Percentiles rank a stretch among this genome's conserved stretches.
Conservation (phyloP, 35 echinoderm and acorn worm genomes). For the Heliocidaris erythrogramma region DNA sequence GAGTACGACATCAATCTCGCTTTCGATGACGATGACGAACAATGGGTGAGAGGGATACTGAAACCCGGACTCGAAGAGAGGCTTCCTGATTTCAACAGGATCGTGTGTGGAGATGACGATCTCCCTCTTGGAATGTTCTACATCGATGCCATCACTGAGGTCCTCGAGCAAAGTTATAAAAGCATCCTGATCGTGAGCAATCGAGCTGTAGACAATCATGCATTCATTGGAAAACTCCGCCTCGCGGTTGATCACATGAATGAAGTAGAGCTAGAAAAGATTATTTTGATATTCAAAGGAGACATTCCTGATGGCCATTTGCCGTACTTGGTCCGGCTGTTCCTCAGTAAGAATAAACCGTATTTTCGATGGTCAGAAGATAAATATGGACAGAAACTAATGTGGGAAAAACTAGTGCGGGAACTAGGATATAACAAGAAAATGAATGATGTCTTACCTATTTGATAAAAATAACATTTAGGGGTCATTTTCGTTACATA, state of each 20-base stretch:
- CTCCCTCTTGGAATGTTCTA: background rate
- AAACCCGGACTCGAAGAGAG: too few relatives aligned
- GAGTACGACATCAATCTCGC: constrained; percentile 26
- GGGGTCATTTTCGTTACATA: too few relatives aligned
- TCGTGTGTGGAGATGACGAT: background rate
- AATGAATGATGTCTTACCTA: too few relatives aligned
- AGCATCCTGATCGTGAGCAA: background rate
- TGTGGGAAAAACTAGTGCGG: background rate
- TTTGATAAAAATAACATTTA: too few relatives aligned
- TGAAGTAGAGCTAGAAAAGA: background rate
- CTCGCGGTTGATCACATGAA: background rate
- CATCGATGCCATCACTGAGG: background rate
- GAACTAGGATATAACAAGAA: too few relatives aligned
- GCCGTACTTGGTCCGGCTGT: background rate
- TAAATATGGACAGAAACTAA: too few relatives aligned
- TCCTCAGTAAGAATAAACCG: too few relatives aligned
- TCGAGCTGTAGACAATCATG: background rate
- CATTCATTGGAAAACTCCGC: too few relatives aligned
- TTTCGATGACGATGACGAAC: constrained; percentile 17
- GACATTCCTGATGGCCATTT: background rate
- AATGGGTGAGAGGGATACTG: background rate
- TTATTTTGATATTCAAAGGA: background rate
- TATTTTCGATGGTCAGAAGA: too few relatives aligned
- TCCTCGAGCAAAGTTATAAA: background rate
- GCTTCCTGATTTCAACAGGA: too few relatives aligned